A percentile compares a stretch with the other conserved stretches of the same genome.
Conservation (phyloP, 2,113 vertebrate genomes). For the Peromyscus polionotus region DNA sequence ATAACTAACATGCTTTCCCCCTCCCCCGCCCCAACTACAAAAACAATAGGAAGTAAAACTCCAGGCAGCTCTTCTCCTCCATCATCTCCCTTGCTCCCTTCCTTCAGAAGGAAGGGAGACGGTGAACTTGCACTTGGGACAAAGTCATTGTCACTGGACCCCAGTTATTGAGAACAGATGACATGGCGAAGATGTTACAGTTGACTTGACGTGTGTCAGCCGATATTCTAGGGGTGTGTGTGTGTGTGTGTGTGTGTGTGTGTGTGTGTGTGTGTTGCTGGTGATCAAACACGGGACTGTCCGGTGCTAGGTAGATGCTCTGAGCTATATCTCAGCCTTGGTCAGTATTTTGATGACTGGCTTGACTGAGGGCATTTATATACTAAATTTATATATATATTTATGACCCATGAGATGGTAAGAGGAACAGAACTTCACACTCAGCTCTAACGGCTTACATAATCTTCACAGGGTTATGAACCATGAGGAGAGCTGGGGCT, state of each 20-base stretch:
- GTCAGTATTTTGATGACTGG: background rate
- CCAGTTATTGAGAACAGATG: background rate
- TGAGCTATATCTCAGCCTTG: background rate
- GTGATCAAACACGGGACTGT: background rate
- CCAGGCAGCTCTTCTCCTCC: background rate
- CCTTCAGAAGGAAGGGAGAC: background rate
- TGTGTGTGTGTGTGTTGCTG: background rate
- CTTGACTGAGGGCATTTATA: background rate
- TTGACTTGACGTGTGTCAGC: background rate
- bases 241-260: background rate
- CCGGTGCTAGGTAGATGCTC: background rate
- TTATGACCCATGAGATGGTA: background rate
- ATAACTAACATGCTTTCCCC: background rate
- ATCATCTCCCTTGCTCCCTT: background rate
- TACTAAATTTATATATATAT: no score
- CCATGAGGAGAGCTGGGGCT: background rate
- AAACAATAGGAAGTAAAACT: background rate
- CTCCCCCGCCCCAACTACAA: background rate
- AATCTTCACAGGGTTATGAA: background rate
- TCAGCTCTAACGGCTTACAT: fast-evolving
- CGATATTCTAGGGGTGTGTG: background rate
- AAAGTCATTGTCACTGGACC: background rate
- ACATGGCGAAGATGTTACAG: background rate
- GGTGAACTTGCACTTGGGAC: background rate
- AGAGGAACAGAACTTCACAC: background rate